A percentile compares a stretch with the other conserved stretches of the same genome.
phyloP scores from a whole-genome alignment of 1,140 invertebrate species.

The Stratiolaelaps scimitus region DNA sequence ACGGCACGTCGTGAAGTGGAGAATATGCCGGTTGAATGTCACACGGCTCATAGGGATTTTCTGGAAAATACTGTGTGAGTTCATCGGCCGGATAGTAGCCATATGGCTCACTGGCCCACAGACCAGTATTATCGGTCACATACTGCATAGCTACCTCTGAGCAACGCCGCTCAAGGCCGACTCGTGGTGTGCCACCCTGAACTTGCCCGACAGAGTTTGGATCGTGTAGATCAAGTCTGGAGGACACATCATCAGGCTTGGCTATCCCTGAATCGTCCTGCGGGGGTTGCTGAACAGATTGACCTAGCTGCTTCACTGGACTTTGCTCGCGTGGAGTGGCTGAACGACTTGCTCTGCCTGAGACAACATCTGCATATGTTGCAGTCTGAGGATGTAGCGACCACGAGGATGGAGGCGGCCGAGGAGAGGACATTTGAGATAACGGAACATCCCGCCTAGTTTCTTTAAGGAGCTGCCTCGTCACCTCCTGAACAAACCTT shows the following conservation, averaged over 20 bases:
- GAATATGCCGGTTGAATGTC: conserved; percentile 1
- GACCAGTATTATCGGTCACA: conserved; percentile 18
- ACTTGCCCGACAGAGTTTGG: no score
- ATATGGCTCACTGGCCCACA: conserved; percentile 10
- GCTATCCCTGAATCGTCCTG: not conserved
- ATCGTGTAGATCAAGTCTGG: no score
- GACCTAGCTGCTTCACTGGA: not conserved
- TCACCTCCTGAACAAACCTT: conserved; percentile 17
- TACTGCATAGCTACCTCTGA: conserved; percentile 17
- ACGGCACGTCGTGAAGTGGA: not conserved
- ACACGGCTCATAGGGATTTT: not conserved
- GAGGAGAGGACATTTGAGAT: no score
- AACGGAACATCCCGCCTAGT: not conserved
- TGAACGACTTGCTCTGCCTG: not conserved
- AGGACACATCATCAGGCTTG: no score
- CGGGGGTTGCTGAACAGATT: not conserved
- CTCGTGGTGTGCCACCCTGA: no score
- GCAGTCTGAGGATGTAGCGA: not conserved
- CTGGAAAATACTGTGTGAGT: not conserved
- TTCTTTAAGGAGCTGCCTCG: conserved; percentile 11
- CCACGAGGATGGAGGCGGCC: not conserved
- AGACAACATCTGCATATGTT: conserved; percentile 22
- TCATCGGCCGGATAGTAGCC: conserved; percentile 24
- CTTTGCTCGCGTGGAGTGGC: conserved; percentile 17
- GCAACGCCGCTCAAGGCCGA: not conserved